These are phyloP conservation scores for Cantharis lateralis DNA, from an alignment of 2,888 invertebrate genomes.

Conservation along the genomic window DNA sequence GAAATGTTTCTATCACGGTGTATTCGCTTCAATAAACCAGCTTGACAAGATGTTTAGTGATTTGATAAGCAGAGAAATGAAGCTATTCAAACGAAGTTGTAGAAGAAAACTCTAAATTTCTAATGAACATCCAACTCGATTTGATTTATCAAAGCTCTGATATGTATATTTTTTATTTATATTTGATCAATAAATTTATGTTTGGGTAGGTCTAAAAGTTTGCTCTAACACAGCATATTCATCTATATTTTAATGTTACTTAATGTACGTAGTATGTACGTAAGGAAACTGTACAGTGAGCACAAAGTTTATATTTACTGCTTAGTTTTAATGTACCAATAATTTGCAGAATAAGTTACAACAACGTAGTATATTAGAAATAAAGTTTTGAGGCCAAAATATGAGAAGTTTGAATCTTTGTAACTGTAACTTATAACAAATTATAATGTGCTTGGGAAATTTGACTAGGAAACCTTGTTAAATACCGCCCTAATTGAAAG, in stretches of 20 bases:
- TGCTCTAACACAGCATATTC: neutral
- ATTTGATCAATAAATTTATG: neutral
- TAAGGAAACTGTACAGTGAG: neutral
- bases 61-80: slow-evolving; percentile 29
- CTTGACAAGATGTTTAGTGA: slow-evolving; percentile 30
- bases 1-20: slow-evolving; percentile 24
- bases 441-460: neutral
- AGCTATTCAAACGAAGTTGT: slow-evolving; percentile 23
- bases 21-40: slow-evolving; percentile 21
- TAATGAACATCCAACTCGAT: slow-evolving; percentile 9
- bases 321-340: neutral
- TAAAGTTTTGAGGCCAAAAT: neutral
- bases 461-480: neutral
- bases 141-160: neutral
- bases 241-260: neutral
- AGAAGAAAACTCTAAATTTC: slow-evolving; percentile 17
- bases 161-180: neutral
- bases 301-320: neutral
- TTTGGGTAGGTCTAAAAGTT: neutral
- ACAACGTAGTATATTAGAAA: neutral
- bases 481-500: neutral
- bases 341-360: neutral
- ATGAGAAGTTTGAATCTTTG: neutral
- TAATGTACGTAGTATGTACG: neutral
- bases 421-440: neutral